Percentiles rank a stretch among this genome's conserved stretches.
These are phyloP conservation scores for Heliothis subflexa DNA, from an alignment of 1,140 invertebrate genomes.

Conservation along the genomic window DNA sequence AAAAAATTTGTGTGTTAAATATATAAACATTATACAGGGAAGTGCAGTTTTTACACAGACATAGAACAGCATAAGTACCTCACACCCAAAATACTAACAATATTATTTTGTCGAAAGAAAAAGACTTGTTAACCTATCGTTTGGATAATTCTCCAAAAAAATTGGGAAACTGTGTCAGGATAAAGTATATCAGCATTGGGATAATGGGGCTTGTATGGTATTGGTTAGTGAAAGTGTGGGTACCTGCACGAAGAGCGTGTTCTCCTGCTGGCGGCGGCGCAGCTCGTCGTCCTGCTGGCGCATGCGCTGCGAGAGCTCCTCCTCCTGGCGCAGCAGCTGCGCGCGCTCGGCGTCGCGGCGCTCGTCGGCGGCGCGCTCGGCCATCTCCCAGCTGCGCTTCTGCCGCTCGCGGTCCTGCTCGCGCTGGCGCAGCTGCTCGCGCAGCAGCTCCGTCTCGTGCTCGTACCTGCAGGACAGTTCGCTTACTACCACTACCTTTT, in stretches of 20 bases:
- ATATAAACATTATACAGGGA: too few relatives aligned
- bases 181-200: not conserved
- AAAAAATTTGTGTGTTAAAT: too few relatives aligned
- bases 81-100: too few relatives aligned
- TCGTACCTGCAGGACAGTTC: conserved; percentile 67
- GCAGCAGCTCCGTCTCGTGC: conserved; percentile 81
- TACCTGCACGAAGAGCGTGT: conserved; percentile 93
- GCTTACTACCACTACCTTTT: not conserved
- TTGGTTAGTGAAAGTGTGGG: not conserved
- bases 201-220: not conserved
- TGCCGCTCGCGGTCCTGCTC: conserved; percentile 95
- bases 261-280: conserved; percentile 92
- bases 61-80: too few relatives aligned
- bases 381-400: conserved; percentile 95
- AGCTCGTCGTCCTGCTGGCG: conserved; percentile 93
- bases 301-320: conserved; percentile 91
- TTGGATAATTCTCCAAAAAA: too few relatives aligned
- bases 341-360: conserved; percentile 91
- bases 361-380: conserved; percentile 93
- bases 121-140: too few relatives aligned
- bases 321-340: conserved; percentile 90
- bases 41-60: too few relatives aligned
- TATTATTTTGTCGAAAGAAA: too few relatives aligned
- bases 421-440: conserved; percentile 92
- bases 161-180: too few relatives aligned